phyloP scores from a whole-genome alignment of 2,797 vertebrate genomes.

The Lateolabrax maculatus region DNA sequence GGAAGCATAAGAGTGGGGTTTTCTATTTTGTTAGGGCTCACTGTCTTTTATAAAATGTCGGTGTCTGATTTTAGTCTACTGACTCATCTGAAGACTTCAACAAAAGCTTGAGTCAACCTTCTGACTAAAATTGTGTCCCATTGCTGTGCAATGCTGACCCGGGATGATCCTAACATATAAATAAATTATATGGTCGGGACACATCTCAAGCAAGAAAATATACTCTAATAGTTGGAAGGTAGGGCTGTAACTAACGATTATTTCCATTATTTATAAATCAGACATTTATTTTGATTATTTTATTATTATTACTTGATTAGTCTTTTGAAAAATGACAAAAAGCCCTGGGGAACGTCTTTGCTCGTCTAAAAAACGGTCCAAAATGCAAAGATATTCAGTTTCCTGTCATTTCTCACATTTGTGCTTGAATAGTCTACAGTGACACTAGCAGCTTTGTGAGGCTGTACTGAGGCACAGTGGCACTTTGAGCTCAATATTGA shows the following conservation, averaged over 20 bases:
- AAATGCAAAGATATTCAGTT: background rate
- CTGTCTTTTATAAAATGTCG: conserved; percentile 5
- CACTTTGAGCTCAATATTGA: background rate
- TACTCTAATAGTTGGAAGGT: background rate
- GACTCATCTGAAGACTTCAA: background rate
- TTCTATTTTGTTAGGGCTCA: conserved; percentile 10
- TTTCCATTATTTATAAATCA: background rate
- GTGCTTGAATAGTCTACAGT: background rate
- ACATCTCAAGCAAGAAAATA: background rate
- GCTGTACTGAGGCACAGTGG: too few relatives aligned
- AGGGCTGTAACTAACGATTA: background rate
- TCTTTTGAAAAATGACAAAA: background rate
- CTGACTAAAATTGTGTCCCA: background rate
- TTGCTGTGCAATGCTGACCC: too few relatives aligned
- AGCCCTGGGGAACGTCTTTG: background rate
- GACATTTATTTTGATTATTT: background rate
- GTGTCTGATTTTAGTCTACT: conserved; percentile 12
- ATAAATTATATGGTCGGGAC: background rate
- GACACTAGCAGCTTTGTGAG: background rate
- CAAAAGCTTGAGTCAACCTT: background rate
- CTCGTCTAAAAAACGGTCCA: background rate
- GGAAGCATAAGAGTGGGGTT: conserved; percentile 4
- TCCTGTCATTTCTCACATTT: background rate
- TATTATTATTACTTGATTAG: background rate
- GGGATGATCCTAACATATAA: background rate